These are phyloP conservation scores for Styela clava DNA, from an alignment of 23 tunicate species.

Conservation along the genomic window DNA sequence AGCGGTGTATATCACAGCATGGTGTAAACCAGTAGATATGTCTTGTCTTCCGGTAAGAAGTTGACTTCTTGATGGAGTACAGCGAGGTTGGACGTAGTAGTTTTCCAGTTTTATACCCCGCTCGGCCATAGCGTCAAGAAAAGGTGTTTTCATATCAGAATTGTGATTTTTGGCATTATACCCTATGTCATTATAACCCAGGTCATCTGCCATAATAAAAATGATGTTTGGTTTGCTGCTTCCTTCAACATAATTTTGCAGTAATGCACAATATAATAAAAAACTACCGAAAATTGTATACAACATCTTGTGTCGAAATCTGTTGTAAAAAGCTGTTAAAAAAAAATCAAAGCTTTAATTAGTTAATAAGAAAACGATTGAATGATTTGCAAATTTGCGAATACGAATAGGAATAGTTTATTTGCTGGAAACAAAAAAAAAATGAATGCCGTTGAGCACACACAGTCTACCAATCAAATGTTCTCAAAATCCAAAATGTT, in stretches of 20 bases:
- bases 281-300: too few relatives aligned
- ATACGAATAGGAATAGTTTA: too few relatives aligned
- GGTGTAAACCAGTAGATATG: constrained; percentile 70
- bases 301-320: neutral
- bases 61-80: constrained; percentile 61
- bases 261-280: neutral
- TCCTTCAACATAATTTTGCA: neutral
- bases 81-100: constrained; percentile 47
- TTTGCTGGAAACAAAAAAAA: too few relatives aligned
- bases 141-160: neutral
- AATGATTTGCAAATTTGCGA: too few relatives aligned
- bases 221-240: neutral
- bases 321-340: too few relatives aligned
- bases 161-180: neutral
- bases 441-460: too few relatives aligned
- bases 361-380: too few relatives aligned
- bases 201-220: neutral
- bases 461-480: too few relatives aligned
- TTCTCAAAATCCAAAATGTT: too few relatives aligned
- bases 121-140: neutral
- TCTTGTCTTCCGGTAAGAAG: constrained; percentile 65
- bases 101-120: constrained; percentile 24
- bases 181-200: neutral
- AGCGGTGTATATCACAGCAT: constrained; percentile 35
- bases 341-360: too few relatives aligned